Percentiles rank a stretch among this genome's conserved stretches.
These are phyloP conservation scores for Oenanthe oenanthe DNA, from an alignment of 2,113 vertebrate genomes.

Conservation along the genomic window DNA sequence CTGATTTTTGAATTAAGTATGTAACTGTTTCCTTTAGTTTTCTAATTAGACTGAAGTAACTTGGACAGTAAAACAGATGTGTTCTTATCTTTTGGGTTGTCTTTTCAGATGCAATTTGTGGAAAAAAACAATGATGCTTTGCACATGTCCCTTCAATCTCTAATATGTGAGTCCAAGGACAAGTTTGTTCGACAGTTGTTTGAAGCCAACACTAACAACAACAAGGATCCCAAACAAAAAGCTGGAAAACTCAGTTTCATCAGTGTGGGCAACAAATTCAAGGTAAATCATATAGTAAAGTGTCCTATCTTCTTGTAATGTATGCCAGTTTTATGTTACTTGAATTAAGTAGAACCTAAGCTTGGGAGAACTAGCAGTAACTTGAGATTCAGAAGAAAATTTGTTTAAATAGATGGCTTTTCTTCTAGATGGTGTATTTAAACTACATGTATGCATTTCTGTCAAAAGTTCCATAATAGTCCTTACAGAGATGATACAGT, in stretches of 20 bases:
- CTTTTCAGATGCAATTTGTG: constrained; percentile 90
- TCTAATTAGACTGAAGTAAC: neutral
- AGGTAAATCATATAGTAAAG: constrained; percentile 77
- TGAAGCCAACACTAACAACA: constrained; percentile 87
- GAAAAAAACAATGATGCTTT: constrained; percentile 99
- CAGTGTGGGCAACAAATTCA: constrained; percentile 98
- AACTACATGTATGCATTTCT: neutral
- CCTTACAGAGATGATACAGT: neutral
- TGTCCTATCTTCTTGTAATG: neutral
- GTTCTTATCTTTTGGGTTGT: neutral
- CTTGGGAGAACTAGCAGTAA: neutral
- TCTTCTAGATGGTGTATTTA: neutral
- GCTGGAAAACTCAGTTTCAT: constrained; percentile 97
- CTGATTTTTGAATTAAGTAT: neutral
- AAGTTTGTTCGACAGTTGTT: constrained; percentile 90
- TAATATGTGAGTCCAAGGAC: constrained; percentile 95
- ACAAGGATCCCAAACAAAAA: constrained; percentile 92
- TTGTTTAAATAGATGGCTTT: neutral
- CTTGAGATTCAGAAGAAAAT: neutral
- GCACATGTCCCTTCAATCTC: constrained; percentile 94
- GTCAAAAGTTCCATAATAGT: neutral
- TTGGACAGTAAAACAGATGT: neutral
- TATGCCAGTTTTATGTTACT: neutral
- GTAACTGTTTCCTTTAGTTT: neutral
- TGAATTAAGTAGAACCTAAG: neutral